A percentile compares a stretch with the other conserved stretches of the same genome.
Conservation (phyloP, 1,140 invertebrate species). For the Orius laevigatus region DNA sequence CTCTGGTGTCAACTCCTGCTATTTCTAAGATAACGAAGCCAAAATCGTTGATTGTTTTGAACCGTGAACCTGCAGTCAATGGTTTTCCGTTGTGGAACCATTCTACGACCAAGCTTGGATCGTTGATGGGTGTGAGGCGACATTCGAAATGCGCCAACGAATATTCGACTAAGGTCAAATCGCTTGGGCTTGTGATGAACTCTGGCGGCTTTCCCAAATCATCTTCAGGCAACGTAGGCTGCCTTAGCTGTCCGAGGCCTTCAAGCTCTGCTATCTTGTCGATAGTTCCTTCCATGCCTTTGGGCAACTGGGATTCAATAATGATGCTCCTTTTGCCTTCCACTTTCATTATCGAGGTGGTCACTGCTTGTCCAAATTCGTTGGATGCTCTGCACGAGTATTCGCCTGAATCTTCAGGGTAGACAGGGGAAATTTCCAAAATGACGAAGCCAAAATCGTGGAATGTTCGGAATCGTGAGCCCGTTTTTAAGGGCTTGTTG, state of each 20-base stretch:
- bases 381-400: constrained; percentile 82
- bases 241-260: constrained; percentile 52
- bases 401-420: constrained; percentile 85
- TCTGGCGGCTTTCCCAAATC: constrained; percentile 80
- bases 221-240: constrained; percentile 47
- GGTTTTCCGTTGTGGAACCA: constrained; percentile 94
- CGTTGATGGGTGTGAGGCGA: constrained; percentile 72
- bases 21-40: constrained; percentile 87
- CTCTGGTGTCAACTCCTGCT: constrained; percentile 69
- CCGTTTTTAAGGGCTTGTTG: constrained; percentile 72
- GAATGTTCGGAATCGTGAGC: constrained; percentile 82
- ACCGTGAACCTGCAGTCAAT: constrained; percentile 65
- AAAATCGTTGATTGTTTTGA: constrained; percentile 86
- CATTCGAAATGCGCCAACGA: constrained; percentile 85
- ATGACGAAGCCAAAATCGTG: constrained; percentile 92
- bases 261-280: constrained; percentile 86
- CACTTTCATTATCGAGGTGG: constrained; percentile 77
- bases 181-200: constrained; percentile 75
- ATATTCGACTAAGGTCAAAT: constrained; percentile 73
- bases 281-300: constrained; percentile 83
- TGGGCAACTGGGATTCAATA: constrained; percentile 75
- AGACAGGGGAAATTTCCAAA: constrained; percentile 84
- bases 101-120: constrained; percentile 83
- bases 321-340: constrained; percentile 80
- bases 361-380: constrained; percentile 85